phyloP scores from a whole-genome alignment of 2,797 vertebrate genomes.

The Oreochromis grahami region DNA sequence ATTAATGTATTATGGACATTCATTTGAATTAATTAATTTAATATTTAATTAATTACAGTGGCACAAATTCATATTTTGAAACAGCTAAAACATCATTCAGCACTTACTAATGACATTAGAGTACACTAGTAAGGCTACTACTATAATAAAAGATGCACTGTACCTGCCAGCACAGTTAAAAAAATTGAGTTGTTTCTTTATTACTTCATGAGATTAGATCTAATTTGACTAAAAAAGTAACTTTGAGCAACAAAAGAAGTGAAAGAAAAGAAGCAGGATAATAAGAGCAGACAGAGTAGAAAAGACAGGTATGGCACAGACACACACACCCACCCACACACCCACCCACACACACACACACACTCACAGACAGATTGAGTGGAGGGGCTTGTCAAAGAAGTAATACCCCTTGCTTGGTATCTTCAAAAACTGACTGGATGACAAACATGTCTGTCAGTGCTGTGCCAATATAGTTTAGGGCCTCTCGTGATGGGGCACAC shows the following conservation, averaged over 20 bases:
- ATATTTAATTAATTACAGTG: neutral
- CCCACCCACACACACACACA: neutral
- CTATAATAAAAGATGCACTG: neutral
- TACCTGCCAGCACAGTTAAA: neutral
- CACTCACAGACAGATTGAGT: constrained; percentile 36
- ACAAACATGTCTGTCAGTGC: constrained; percentile 84
- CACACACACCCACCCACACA: neutral
- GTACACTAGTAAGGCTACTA: neutral
- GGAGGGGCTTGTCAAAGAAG: constrained; percentile 73
- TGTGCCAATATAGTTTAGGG: constrained; percentile 85
- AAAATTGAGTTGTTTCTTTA: neutral
- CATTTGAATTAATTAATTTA: neutral
- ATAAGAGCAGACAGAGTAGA: neutral
- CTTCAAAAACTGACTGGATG: constrained; percentile 82
- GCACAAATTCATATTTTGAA: neutral
- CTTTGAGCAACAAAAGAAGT: neutral
- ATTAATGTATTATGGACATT: neutral
- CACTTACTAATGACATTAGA: neutral
- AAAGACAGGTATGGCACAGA: neutral
- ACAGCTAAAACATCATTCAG: neutral
- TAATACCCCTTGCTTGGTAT: constrained; percentile 78
- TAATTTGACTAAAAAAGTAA: neutral
- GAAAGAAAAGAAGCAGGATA: neutral
- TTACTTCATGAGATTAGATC: neutral
- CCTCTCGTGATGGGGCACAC: constrained; percentile 82